Conservation (phyloP, 1,140 invertebrate species). For the Drosophila azteca region DNA sequence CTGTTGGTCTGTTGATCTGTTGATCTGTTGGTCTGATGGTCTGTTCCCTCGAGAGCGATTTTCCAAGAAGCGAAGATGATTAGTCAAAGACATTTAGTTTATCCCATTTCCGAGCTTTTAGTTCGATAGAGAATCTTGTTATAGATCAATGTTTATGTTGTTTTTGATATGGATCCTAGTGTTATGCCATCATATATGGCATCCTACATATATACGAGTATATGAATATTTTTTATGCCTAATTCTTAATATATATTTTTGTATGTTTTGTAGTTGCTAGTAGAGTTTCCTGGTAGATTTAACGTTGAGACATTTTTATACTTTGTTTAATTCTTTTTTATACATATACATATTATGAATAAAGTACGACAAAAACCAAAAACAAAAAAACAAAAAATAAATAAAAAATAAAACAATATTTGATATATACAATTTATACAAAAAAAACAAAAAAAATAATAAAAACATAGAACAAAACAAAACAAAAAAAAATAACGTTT, state of each 20-base stretch:
- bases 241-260: constrained; percentile 73
- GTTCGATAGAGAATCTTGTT: constrained; percentile 62
- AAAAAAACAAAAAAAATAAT: constrained; percentile 20
- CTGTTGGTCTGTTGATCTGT: constrained; percentile 13
- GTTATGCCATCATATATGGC: constrained; percentile 22
- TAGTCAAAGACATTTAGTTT: constrained; percentile 76
- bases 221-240: constrained; percentile 64
- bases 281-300: constrained; percentile 67
- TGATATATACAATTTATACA: constrained; percentile 80
- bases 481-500: constrained; percentile 37
- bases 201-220: constrained; percentile 3
- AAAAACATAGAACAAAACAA: neutral
- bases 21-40: constrained; percentile 7
- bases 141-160: constrained; percentile 52
- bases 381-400: constrained; percentile 19
- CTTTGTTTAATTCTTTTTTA: constrained; percentile 68
- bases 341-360: constrained; percentile 56
- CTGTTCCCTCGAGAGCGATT: constrained; percentile 52
- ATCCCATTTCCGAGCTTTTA: constrained; percentile 48
- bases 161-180: constrained; percentile 48
- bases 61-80: constrained; percentile 45
- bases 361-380: constrained; percentile 48
- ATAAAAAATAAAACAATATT: constrained; percentile 53
- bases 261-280: constrained; percentile 78
- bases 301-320: constrained; percentile 77